A percentile compares a stretch with the other conserved stretches of the same genome.
Evolutionary conservation across 2,888 invertebrate genomes (phyloP).

Genomic region (Shargacucullia verbasci): DNA sequence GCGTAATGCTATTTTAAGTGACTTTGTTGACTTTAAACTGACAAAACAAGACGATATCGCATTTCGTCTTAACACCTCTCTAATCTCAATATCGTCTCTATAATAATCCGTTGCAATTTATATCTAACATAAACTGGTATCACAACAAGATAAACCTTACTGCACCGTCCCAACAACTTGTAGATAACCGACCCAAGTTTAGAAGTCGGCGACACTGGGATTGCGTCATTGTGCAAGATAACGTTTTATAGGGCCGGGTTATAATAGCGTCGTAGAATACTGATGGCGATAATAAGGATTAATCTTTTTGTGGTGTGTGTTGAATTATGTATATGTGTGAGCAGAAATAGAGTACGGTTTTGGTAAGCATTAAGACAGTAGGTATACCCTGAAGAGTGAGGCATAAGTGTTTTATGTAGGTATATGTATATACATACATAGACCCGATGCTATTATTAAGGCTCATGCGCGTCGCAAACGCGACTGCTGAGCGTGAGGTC

Average conservation of each 20-base stretch:
- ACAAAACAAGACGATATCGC: too few species aligned
- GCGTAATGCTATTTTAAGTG: too few species aligned
- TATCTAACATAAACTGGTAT: conserved; percentile 23
- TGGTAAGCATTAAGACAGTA: too few species aligned
- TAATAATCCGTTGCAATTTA: conserved; percentile 37
- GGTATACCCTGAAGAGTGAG: too few species aligned
- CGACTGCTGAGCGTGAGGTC: too few species aligned
- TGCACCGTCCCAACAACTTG: conserved; percentile 34
- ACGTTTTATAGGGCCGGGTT: conserved; percentile 40
- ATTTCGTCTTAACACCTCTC: conserved; percentile 5
- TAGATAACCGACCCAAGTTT: conserved; percentile 36
- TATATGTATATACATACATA: too few species aligned
- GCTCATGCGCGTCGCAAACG: too few species aligned
- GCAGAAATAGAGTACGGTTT: background rate
- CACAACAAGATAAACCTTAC: conserved; percentile 31
- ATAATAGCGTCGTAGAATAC: conserved; percentile 27
- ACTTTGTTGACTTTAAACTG: too few species aligned
- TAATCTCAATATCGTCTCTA: conserved; percentile 23
- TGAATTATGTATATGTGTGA: conserved; percentile 12
- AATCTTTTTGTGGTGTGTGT: conserved; percentile 16
- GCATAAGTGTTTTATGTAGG: too few species aligned
- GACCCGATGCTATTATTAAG: too few species aligned
- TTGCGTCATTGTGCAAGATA: conserved; percentile 31
- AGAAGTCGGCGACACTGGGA: conserved; percentile 18
- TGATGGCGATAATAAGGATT: conserved; percentile 27